Base-by-base conservation (phyloP, 2,888 invertebrate genomes). In the Pheosia tremula region DNA sequence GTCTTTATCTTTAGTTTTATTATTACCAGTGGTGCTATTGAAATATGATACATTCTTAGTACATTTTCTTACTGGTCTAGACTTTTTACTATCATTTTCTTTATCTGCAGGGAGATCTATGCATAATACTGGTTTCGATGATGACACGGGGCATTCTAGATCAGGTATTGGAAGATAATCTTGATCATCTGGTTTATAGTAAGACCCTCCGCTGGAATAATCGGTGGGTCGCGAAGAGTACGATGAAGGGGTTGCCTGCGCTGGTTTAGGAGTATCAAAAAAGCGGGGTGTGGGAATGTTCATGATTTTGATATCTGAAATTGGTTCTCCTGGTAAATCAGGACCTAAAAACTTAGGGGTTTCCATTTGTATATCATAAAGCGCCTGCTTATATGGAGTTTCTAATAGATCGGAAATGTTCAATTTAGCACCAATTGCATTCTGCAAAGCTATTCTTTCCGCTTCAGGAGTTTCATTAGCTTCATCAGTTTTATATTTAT, bases 151-250 rank as follows among this genome's bases (percentile, higher is more conserved):
- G 72, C 81, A 84, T 57, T 77, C 82, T 58, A 87, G 68, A 67
- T 91, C 91, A 36, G 84, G 79, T 8, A 84, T 72, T 45, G 82
- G 84, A 59, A 87, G 66, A 66, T 87, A 91, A 74, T 95, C 95
- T 61, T 95, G 94, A 74, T 95, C 95, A 75, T 95, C 95, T 0
- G 95, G 95, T 66, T 94, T 94, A 74, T 95, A 95, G 74, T 95
- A 95, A 3, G 95, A 95, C 3, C 95, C 94, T 5, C 95, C 92
- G 61, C 95, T 95, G 8, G 95, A 95, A 81, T 95, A 95, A 72
- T 95, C 95, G 1, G 95, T 95, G 52, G 90, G 91, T 6, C 93
- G 85, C 39, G 92, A 92, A 10, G 89, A 87, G 75, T 90, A 93
- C 4, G 92, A 88, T 0, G 89, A 89, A 11, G 93, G 93, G 3